These are phyloP conservation scores for Dusona sp. DNA, from an alignment of 2,888 invertebrate genomes.

Conservation along the genomic window DNA sequence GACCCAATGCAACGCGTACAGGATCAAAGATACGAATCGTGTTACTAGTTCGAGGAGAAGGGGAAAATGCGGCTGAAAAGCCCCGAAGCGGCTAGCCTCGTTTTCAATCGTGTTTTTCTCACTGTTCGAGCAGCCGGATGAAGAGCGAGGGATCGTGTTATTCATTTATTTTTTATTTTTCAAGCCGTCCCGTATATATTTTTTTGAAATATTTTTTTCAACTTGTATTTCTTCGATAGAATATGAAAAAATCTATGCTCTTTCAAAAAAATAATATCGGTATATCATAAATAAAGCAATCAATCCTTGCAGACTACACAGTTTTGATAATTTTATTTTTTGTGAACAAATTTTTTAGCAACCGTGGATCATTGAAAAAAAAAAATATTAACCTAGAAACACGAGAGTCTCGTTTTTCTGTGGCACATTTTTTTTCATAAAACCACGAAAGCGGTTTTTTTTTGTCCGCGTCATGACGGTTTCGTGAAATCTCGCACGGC, in stretches of 20 bases:
- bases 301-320: no score
- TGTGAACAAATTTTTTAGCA: neutral
- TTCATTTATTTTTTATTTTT: slow-evolving; percentile 40
- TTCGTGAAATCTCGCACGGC: slow-evolving; percentile 27
- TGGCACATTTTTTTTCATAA: neutral
- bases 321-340: neutral
- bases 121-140: slow-evolving; percentile 39
- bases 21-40: slow-evolving; percentile 68
- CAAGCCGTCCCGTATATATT: neutral
- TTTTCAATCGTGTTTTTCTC: slow-evolving; percentile 64
- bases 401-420: neutral
- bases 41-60: slow-evolving; percentile 33
- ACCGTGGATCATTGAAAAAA: neutral
- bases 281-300: neutral
- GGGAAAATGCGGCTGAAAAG: slow-evolving; percentile 36
- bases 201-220: neutral
- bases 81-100: slow-evolving; percentile 44
- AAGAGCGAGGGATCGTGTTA: slow-evolving; percentile 16
- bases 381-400: neutral
- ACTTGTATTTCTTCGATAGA: no score
- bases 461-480: slow-evolving; percentile 14
- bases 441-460: neutral
- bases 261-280: neutral
- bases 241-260: neutral
- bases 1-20: slow-evolving; percentile 44